Base-by-base conservation (phyloP, 2,888 invertebrate species). In the Campaea margaritaria region DNA sequence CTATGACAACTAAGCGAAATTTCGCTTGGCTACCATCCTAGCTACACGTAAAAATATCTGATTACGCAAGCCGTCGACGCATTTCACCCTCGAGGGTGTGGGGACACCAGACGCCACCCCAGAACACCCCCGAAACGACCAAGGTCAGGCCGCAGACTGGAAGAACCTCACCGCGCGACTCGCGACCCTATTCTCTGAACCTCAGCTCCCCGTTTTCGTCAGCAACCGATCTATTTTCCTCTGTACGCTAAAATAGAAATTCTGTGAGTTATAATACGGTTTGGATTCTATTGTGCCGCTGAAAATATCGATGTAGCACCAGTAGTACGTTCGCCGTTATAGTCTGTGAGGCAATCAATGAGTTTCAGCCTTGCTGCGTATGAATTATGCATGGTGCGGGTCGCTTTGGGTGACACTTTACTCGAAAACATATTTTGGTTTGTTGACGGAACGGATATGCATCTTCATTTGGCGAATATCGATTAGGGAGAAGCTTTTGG, bases 1-100 rank as follows among this genome's bases (percentile, higher is more conserved):
- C 74, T 66, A 75, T 75, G 75, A 66, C 75, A 62, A 78, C 76
- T 69, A 60, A 72, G 72, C 78, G 66, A 73, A 78, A 73, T 73
- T 75, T 75, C 69, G 70, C 68, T 64, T 67, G 67, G 64, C 63
- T 67, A 67, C 60, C 50, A 55, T 73, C 70, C 65, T 68, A 47
- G 67, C 68, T 65, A 67, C 72, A 76, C 76, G 79, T 86, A 85
- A 86, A 89, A 87, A 87, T 87, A 87, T 85, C 83, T 67, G 85
- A 85, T 87, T 89, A 89, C 89, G 86, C 82, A 87, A 86, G 77
- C 78, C 78, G 78, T 72, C 85, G 79, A 82, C 86, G 83, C 87
- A 81, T 78, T 76, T 70, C 77, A 69, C 77, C 80, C 80, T 69
- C 59, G 57, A 65, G 63, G 66, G 68, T 75, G 72, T 73, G 73